These are phyloP conservation scores for Bryconaethiops microstoma DNA, from an alignment of 2,797 vertebrate genomes.

Conservation along the genomic window DNA sequence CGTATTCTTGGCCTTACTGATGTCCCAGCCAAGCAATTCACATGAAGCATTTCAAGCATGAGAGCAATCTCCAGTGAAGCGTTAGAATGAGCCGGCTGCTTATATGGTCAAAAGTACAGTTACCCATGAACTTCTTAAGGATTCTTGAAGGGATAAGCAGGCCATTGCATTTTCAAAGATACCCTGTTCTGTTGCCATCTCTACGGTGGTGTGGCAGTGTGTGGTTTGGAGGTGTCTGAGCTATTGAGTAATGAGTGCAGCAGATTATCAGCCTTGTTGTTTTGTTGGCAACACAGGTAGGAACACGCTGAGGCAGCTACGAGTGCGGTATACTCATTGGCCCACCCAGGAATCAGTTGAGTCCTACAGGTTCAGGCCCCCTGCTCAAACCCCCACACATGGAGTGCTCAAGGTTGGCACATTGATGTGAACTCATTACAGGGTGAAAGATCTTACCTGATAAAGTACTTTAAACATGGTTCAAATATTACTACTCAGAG, in stretches of 20 bases:
- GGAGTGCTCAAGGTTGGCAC: not conserved
- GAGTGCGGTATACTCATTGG: conserved; percentile 50
- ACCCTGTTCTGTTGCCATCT: not conserved
- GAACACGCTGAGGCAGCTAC: conserved; percentile 67
- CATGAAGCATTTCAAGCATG: conserved; percentile 47
- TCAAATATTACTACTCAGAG: not conserved
- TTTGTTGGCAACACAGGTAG: conserved; percentile 65
- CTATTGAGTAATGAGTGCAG: conserved; percentile 69
- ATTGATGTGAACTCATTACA: not conserved
- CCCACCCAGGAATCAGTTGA: conserved; percentile 71
- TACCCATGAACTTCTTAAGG: conserved; percentile 1
- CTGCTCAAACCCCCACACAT: no score
- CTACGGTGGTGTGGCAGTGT: conserved; percentile 41
- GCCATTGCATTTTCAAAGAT: not conserved
- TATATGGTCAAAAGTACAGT: conserved; percentile 10
- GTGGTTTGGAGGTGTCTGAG: conserved; percentile 62
- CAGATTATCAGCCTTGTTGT: conserved; percentile 36
- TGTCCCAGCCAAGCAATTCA: conserved; percentile 48
- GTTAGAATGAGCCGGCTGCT: conserved; percentile 16
- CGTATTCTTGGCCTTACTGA: conserved; percentile 46
- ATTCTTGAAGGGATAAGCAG: conserved; percentile 15
- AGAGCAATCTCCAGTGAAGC: conserved; percentile 31
- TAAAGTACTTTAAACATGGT: not conserved
- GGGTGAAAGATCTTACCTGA: not conserved
- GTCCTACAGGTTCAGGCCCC: conserved; percentile 34